phyloP scores from a whole-genome alignment of 2,888 invertebrate genomes.

The Trachelus iudaicus region DNA sequence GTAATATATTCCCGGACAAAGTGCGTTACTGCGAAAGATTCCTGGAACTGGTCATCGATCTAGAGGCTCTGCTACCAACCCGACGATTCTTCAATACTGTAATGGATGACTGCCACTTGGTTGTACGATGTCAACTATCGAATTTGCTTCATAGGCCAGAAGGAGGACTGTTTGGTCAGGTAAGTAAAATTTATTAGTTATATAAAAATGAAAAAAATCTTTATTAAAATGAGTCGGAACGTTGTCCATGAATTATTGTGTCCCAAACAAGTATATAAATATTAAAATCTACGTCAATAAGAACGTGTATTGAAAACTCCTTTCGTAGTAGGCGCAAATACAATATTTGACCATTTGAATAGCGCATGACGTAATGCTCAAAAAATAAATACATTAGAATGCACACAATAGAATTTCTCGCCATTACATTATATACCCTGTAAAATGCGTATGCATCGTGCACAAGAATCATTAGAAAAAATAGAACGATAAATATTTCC shows the following conservation, averaged over 20 bases:
- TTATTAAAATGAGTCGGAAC: constrained; percentile 26
- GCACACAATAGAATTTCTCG: too few species aligned
- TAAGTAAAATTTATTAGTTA: constrained; percentile 66
- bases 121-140: constrained; percentile 89
- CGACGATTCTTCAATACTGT: constrained; percentile 97
- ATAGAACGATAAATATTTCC: background rate
- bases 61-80: constrained; percentile 95
- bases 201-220: constrained; percentile 34
- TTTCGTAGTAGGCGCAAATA: background rate
- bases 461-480: background rate
- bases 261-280: constrained; percentile 29
- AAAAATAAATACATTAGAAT: background rate
- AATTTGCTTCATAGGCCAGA: constrained; percentile 79
- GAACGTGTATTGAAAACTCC: constrained; percentile 12
- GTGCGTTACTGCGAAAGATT: constrained; percentile 93
- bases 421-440: background rate
- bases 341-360: background rate
- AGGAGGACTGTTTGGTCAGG: constrained; percentile 92
- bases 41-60: constrained; percentile 93
- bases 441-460: background rate
- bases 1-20: constrained; percentile 65
- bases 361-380: background rate
- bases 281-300: constrained; percentile 33
- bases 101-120: constrained; percentile 93
- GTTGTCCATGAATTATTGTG: background rate